Evolutionary conservation across 1,140 invertebrate species (phyloP), one percentile per base, ranked within the genome.

Genomic region (Temnothorax nylanderi): DNA sequence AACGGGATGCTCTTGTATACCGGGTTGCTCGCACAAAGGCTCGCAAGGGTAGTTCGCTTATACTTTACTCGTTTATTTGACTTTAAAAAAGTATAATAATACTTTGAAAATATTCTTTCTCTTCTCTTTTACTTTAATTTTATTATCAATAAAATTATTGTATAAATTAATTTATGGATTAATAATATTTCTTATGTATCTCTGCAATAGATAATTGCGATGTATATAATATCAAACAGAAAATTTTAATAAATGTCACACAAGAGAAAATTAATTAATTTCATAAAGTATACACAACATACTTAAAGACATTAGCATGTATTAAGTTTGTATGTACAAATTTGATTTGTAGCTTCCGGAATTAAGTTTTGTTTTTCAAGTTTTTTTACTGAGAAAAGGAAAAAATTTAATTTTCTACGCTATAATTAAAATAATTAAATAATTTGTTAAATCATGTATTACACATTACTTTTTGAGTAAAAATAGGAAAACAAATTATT

Each of bases 1-100:
- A 34, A 71, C 49, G n/a, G 26, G 60, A 62, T 86, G 56, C 91
- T 74, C 0, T 8, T 82, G 93, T 86, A 85, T 58, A 65, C 37
- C 85, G 71, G 91, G 93, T 92, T 93, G 91, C 92, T 64, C 41
- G 21, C 13, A 1, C n/a, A 65, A 85, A 67, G 82, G 78, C 37
- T 76, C 13, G 41, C 41, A 26, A 69, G 13, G 13, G 4, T 8
- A 13, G 13, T 75, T 32, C 11, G 13, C 8, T 32, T 13, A 60
- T 37, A 18, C 11, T n/a, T 44, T 16, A 3, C 21, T 41, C 34
- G 8, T 58, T 41, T 8, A n/a, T 54, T 26, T 51, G 13, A 26
- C 16, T 34, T 16, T 49, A 85, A 21, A 26, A 64, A 62, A 18
- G n/a, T 51, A 2, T n/a, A 32, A 44, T 18, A 34, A 58, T n/a